Evolutionary conservation across 2,797 vertebrate species (phyloP).

Genomic region (Tragelaphus eurycerus): DNA sequence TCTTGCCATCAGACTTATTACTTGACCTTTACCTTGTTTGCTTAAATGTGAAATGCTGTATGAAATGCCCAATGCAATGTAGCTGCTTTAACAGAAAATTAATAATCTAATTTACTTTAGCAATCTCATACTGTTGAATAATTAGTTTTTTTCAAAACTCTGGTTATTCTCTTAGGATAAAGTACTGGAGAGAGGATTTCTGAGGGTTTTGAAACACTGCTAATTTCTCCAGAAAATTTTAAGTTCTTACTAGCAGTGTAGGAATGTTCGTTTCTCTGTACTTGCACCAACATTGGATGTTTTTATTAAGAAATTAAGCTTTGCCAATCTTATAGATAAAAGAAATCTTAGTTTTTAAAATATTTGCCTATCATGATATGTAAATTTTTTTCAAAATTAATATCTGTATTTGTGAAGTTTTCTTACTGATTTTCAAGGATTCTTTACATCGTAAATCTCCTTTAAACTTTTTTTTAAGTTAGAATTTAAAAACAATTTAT

Average conservation of each 20-base stretch:
- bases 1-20: slow-evolving; percentile 6
- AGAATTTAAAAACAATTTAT: not conserved
- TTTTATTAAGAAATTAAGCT: slow-evolving; percentile 18
- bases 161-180: not conserved
- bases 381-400: not conserved
- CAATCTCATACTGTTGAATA: slow-evolving; percentile 8
- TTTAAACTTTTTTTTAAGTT: not conserved
- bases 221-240: slow-evolving; percentile 2
- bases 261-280: not conserved
- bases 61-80: not conserved
- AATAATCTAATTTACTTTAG: slow-evolving; percentile 24
- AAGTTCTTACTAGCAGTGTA: not conserved
- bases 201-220: not conserved
- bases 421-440: slow-evolving; percentile 13
- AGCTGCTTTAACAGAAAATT: not conserved
- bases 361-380: not conserved
- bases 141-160: not conserved
- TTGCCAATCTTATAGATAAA: not conserved
- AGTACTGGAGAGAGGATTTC: not conserved
- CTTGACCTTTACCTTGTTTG: not conserved
- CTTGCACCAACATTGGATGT: not conserved
- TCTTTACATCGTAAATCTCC: not conserved
- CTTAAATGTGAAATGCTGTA: not conserved
- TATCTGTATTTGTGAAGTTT: not conserved
- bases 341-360: not conserved